A percentile compares a stretch with the other conserved stretches of the same genome.
Evolutionary conservation across 2,888 invertebrate genomes (phyloP).

Genomic region (Lasioglossum malachurum): DNA sequence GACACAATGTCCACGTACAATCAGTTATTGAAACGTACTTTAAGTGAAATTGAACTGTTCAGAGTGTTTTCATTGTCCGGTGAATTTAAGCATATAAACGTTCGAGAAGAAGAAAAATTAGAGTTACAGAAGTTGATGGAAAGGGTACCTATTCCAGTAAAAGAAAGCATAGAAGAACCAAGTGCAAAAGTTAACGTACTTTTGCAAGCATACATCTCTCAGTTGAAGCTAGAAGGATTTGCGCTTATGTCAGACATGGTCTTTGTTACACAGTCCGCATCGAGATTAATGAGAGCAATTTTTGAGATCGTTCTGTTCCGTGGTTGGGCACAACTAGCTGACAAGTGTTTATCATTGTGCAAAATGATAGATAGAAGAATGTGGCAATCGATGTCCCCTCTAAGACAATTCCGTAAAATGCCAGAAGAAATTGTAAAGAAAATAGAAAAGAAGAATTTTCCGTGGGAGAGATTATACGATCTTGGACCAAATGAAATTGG

Average conservation of each 20-base stretch:
- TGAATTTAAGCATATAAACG: constrained; percentile 97
- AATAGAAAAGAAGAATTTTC: constrained; percentile 98
- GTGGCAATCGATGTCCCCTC: constrained; percentile 99
- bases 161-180: constrained; percentile 99
- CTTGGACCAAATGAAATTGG: constrained; percentile 98
- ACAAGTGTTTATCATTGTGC: constrained; percentile 97
- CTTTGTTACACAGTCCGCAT: constrained; percentile 98
- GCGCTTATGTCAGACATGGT: constrained; percentile 99
- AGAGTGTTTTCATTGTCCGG: constrained; percentile 99
- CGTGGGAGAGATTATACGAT: constrained; percentile 97
- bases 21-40: constrained; percentile 97
- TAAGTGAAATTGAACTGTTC: constrained; percentile 99
- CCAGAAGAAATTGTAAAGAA: constrained; percentile 98
- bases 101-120: constrained; percentile 98
- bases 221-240: constrained; percentile 98
- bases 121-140: constrained; percentile 97
- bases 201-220: constrained; percentile 98
- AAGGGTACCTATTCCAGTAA: constrained; percentile 99
- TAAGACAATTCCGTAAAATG: constrained; percentile 98
- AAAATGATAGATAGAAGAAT: constrained; percentile 99
- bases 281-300: constrained; percentile 97
- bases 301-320: constrained; percentile 97
- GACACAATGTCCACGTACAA: constrained; percentile 99
- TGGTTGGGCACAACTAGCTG: constrained; percentile 99
- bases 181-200: constrained; percentile 98